Evolutionary conservation across 2,888 invertebrate genomes (phyloP).

Genomic region (Mallateleia sp.): DNA sequence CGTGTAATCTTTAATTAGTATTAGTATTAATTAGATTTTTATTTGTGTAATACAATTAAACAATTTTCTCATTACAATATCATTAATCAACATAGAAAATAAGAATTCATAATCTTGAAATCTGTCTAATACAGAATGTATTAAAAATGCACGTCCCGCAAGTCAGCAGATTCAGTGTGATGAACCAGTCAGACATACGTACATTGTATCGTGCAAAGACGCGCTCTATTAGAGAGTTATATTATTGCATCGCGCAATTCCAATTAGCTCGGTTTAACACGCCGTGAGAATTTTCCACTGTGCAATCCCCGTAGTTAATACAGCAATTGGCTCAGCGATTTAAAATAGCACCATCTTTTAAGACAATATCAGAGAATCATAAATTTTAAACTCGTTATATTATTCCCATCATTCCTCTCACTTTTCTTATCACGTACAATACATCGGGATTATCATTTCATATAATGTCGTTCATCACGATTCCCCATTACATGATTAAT

Average conservation of each 20-base stretch:
- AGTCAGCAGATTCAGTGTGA: slow-evolving; percentile 44
- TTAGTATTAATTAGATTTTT: too few species aligned
- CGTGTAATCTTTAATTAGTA: too few species aligned
- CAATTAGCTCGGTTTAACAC: slow-evolving; percentile 82
- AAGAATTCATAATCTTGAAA: too few species aligned
- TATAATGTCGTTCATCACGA: slow-evolving; percentile 19
- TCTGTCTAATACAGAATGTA: neutral
- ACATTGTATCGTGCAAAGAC: slow-evolving; percentile 39
- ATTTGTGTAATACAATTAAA: too few species aligned
- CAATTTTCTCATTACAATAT: neutral
- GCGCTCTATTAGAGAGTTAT: slow-evolving; percentile 80
- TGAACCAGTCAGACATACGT: slow-evolving; percentile 30
- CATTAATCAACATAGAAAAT: too few species aligned
- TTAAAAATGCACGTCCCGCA: neutral
- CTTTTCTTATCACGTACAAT: slow-evolving; percentile 41
- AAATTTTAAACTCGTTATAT: slow-evolving; percentile 53
- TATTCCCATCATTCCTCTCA: slow-evolving; percentile 48
- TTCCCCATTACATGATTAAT: slow-evolving; percentile 31
- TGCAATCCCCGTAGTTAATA: slow-evolving; percentile 43
- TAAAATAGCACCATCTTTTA: slow-evolving; percentile 48
- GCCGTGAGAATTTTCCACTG: slow-evolving; percentile 81
- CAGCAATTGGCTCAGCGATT: slow-evolving; percentile 49
- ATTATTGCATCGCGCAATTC: slow-evolving; percentile 82
- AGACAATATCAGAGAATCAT: slow-evolving; percentile 48
- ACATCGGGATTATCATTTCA: slow-evolving; percentile 32